Conservation (phyloP, 2,797 vertebrate species). For the Coilia nasus region DNA sequence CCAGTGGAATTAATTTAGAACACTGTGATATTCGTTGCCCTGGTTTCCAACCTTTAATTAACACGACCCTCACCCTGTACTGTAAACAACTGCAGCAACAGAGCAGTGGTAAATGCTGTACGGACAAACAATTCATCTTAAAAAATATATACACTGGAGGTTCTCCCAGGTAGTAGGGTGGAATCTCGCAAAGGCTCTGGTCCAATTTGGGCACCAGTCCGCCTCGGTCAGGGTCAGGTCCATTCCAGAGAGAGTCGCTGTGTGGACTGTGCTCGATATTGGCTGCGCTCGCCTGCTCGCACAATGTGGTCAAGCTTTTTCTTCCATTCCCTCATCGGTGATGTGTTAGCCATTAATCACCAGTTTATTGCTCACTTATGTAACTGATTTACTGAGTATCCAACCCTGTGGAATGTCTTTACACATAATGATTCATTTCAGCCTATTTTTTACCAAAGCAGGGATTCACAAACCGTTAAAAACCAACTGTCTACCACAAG, state of each 20-base stretch:
- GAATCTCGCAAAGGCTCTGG: not conserved
- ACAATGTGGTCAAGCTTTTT: not conserved
- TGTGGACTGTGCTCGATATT: not conserved
- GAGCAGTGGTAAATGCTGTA: not conserved
- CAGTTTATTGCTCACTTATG: constrained; percentile 1
- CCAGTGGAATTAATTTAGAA: not conserved
- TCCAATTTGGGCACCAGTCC: not conserved
- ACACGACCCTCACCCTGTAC: not conserved
- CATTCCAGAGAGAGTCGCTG: not conserved
- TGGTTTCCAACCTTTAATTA: not conserved
- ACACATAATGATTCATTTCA: constrained; percentile 9
- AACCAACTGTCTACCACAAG: not conserved
- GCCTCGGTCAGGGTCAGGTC: not conserved
- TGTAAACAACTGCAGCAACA: not conserved
- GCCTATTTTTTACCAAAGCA: not conserved
- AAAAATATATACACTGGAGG: not conserved
- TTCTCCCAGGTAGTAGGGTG: not conserved
- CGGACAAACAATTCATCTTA: not conserved
- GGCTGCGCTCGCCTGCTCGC: not conserved
- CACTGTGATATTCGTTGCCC: not conserved
- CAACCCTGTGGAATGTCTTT: not conserved
- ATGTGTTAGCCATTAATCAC: constrained; percentile 27
- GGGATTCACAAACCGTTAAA: not conserved
- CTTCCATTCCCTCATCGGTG: constrained; percentile 8
- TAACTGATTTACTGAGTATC: constrained; percentile 3